These are phyloP conservation scores for Spodoptera exigua DNA, from an alignment of 2,888 invertebrate species.

Conservation along the genomic window DNA sequence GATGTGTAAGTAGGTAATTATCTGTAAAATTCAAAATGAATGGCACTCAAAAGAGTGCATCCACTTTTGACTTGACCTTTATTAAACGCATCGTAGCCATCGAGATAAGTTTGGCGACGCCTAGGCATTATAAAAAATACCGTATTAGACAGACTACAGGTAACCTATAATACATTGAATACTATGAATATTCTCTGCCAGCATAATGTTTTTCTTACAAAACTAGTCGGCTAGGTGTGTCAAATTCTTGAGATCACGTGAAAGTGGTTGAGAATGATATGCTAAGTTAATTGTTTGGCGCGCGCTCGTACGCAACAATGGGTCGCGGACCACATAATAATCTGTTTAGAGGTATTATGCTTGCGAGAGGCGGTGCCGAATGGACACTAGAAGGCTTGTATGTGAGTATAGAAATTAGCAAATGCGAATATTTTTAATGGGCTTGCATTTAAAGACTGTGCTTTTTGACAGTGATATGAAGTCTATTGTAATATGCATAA, in stretches of 20 bases:
- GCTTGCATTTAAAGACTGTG: too few species aligned
- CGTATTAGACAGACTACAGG: too few species aligned
- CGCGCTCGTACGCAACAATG: slow-evolving; percentile 32
- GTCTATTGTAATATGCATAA: too few species aligned
- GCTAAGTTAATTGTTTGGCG: slow-evolving; percentile 35
- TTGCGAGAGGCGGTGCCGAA: not conserved
- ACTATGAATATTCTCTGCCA: slow-evolving; percentile 26
- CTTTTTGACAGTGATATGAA: too few species aligned
- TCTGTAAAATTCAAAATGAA: too few species aligned
- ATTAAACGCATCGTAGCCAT: too few species aligned
- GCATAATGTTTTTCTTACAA: slow-evolving; percentile 45
- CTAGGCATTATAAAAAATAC: too few species aligned
- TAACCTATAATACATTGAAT: not conserved
- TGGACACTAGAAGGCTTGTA: not conserved
- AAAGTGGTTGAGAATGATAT: slow-evolving; percentile 42
- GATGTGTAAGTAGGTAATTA: too few species aligned
- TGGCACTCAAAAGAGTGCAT: too few species aligned
- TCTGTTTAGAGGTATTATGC: slow-evolving; percentile 1
- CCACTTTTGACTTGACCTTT: too few species aligned
- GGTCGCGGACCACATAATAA: slow-evolving; percentile 26
- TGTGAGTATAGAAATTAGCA: not conserved
- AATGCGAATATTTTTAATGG: not conserved
- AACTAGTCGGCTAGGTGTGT: slow-evolving; percentile 42
- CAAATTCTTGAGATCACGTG: slow-evolving; percentile 40
- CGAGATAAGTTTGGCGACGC: too few species aligned